Evolutionary conservation across 2,888 invertebrate species (phyloP), one percentile per base, ranked within the genome.

Genomic region (Cheilosia soror): DNA sequence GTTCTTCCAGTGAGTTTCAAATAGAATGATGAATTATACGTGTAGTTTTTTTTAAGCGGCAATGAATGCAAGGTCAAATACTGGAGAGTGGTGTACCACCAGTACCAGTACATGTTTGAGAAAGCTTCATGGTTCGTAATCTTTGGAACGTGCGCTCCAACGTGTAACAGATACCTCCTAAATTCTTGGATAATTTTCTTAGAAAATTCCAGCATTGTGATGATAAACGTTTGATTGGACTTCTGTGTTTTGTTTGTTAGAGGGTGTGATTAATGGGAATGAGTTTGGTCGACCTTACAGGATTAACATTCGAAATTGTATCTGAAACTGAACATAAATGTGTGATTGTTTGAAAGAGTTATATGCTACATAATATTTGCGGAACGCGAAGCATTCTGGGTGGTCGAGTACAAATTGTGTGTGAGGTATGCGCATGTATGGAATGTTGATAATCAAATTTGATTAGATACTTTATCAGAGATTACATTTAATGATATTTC

Each of bases 1-100:
- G 76, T 81, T 85, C 72, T 77, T 29, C 51, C 53, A 66, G 44
- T 42, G 49, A 77, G 77, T 69, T 85, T 76, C 81, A 81, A 20
- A 81, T 81, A 77, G 71, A 85, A 85, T 85, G 85, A 85, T 85
- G 81, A 81, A 85, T 85, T 85, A 80, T 76, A 80, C 77, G 69
- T 6, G 15, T 20, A 47, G 15, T 57, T 71, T 75, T 51, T 37
- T 68, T 47, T n/a, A n/a, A 37, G 63, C 47, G 40, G 47, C 40
- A 57, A 68, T 66, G 51, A 51, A 76, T 71, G 72, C 85, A 85
- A 85, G 85, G 85, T 81, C 85, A 68, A 60, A 37, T 33, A 66
- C 27, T 57, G 65, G 49, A 49, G 49, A 37, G 49, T 15, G 53
- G 42, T 25, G 49, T 40, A 20, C 20, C 20, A 20, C 20, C 20